Conservation (phyloP, 1,140 invertebrate genomes). For the Zelostemma sp. region DNA sequence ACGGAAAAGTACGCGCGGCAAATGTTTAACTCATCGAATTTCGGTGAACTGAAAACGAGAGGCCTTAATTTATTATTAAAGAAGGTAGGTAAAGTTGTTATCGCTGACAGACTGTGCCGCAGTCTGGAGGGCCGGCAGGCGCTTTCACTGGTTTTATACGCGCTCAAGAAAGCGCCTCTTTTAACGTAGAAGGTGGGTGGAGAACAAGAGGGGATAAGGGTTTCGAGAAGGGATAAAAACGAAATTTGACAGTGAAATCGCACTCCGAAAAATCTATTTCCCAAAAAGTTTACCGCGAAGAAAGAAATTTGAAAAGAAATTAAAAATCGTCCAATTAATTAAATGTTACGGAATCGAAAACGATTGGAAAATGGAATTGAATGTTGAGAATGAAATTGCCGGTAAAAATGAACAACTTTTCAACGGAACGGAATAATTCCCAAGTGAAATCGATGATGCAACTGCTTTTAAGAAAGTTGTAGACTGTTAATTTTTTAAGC, state of each 20-base stretch:
- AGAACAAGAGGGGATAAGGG: conserved; percentile 35
- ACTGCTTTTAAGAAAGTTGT: too few species aligned
- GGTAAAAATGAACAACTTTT: too few species aligned
- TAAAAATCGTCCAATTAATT: too few species aligned
- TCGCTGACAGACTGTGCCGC: conserved; percentile 64
- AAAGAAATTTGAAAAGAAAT: too few species aligned
- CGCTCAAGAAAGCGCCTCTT: conserved; percentile 65
- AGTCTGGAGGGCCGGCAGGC: conserved; percentile 66
- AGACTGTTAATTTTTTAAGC: too few species aligned
- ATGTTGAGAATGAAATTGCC: too few species aligned
- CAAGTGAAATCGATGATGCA: too few species aligned
- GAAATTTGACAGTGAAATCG: not conserved
- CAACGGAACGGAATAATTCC: too few species aligned
- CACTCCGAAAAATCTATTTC: not conserved
- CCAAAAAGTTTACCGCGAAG: too few species aligned
- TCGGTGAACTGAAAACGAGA: conserved; percentile 4
- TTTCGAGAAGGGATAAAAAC: conserved; percentile 18
- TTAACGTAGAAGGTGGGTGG: conserved; percentile 53
- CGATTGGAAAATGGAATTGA: too few species aligned
- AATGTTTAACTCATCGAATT: conserved; percentile 28
- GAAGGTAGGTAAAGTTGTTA: conserved; percentile 52
- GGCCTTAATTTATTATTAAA: conserved; percentile 12
- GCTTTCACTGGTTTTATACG: conserved; percentile 71
- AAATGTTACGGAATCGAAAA: too few species aligned
- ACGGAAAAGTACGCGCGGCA: not conserved